Conservation (phyloP, 2,113 vertebrate genomes). For the Myiagra hebetior region DNA sequence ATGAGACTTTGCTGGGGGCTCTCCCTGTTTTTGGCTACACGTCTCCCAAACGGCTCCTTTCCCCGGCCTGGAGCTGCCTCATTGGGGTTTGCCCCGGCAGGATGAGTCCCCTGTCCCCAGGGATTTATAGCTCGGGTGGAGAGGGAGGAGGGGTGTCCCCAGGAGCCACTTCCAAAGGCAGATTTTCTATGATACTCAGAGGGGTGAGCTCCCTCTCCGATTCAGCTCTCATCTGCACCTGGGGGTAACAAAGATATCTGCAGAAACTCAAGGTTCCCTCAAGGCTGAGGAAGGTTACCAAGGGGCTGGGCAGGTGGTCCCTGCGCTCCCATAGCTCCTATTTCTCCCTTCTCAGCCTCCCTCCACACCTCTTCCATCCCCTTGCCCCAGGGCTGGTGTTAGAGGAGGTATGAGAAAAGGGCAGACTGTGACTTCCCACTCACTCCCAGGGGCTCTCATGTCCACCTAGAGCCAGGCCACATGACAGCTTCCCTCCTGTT, state of each 20-base stretch:
- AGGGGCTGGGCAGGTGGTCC: accelerated
- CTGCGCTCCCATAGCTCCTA: accelerated
- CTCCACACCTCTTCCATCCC: accelerated
- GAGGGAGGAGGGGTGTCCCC: accelerated
- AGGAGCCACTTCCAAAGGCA: accelerated
- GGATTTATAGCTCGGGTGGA: neutral
- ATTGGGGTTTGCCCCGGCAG: accelerated
- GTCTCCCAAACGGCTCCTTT: accelerated
- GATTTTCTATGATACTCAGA: accelerated
- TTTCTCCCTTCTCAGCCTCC: accelerated
- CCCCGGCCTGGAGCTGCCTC: accelerated
- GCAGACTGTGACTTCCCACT: neutral
- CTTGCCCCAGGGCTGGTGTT: neutral
- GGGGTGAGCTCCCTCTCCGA: accelerated
- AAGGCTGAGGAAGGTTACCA: neutral
- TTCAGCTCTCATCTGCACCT: neutral
- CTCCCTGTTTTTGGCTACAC: accelerated
- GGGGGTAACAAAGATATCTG: neutral
- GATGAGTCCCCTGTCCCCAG: accelerated
- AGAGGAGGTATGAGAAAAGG: neutral
- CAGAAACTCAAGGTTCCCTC: neutral
- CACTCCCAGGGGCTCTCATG: neutral
- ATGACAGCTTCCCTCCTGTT: accelerated
- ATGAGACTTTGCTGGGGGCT: neutral
- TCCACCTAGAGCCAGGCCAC: neutral